Evolutionary conservation across 2,888 invertebrate genomes (phyloP).

Genomic region (Priapulus caudatus): DNA sequence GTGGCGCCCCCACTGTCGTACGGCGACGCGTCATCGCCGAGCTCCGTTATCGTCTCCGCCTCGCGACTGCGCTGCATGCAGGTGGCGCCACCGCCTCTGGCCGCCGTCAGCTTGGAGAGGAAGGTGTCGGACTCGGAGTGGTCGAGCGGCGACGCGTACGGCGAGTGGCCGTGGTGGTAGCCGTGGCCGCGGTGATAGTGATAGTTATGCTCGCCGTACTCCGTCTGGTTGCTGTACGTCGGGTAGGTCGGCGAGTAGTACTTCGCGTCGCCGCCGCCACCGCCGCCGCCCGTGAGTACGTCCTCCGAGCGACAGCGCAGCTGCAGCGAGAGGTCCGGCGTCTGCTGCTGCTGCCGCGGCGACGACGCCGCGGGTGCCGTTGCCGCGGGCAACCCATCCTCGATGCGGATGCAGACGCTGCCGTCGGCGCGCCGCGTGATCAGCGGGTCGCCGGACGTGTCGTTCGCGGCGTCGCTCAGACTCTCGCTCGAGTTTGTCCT

Average conservation of each 20-base stretch:
- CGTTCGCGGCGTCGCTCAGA: not conserved
- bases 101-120: not conserved
- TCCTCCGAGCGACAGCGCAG: not conserved
- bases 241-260: conserved; percentile 19
- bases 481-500: not conserved
- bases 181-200: conserved; percentile 15
- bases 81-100: too few species aligned
- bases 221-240: conserved; percentile 19
- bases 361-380: too few species aligned
- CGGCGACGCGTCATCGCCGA: not conserved
- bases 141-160: conserved; percentile 3
- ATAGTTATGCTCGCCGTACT: conserved; percentile 19
- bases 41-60: conserved; percentile 3
- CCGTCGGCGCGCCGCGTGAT: too few species aligned
- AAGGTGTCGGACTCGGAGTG: not conserved
- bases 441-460: not conserved
- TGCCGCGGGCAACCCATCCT: too few species aligned
- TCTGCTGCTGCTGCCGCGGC: not conserved
- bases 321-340: not conserved
- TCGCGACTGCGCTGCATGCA: not conserved
- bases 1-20: too few species aligned
- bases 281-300: too few species aligned
- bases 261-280: too few species aligned
- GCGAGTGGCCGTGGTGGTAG: not conserved
- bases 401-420: too few species aligned